Evolutionary conservation across 1,140 invertebrate genomes (phyloP).

Genomic region (Anastrepha ludens): DNA sequence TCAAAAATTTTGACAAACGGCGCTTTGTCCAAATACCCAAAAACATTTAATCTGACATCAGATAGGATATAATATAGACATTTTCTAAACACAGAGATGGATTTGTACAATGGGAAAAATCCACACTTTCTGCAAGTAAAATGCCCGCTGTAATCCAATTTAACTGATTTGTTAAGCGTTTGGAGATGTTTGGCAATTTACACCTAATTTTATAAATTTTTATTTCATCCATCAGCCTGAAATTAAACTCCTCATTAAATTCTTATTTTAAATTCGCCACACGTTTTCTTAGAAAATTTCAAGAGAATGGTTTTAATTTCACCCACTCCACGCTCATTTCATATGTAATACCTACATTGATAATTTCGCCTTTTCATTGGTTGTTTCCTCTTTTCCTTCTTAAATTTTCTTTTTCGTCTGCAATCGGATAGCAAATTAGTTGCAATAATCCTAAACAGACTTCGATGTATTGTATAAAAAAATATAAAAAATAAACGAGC

Average conservation of each 20-base stretch:
- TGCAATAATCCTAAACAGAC: slow-evolving; percentile 24
- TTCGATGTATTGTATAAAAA: not conserved
- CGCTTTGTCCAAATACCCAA: too few relatives aligned
- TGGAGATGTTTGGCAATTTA: too few relatives aligned
- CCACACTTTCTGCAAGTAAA: too few relatives aligned
- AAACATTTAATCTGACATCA: too few relatives aligned
- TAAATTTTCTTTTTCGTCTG: not conserved
- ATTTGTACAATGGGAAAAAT: too few relatives aligned
- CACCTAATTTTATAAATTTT: not conserved
- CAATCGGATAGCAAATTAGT: slow-evolving; percentile 47
- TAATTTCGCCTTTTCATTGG: slow-evolving; percentile 4
- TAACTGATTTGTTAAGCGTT: too few relatives aligned
- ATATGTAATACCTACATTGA: not conserved
- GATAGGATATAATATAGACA: too few relatives aligned
- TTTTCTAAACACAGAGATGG: too few relatives aligned
- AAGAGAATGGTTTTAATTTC: not conserved
- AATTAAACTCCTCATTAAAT: not conserved
- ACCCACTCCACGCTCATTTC: not conserved
- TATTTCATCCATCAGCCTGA: not conserved
- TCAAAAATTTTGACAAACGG: too few relatives aligned
- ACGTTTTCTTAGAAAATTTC: not conserved
- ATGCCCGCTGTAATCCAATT: too few relatives aligned
- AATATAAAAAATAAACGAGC: slow-evolving; percentile 11
- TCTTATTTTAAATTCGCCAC: slow-evolving; percentile 14
- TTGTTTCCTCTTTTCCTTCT: not conserved